Evolutionary conservation across 2,888 invertebrate genomes (phyloP).

Genomic region (Caenorhabditis sulstoni): DNA sequence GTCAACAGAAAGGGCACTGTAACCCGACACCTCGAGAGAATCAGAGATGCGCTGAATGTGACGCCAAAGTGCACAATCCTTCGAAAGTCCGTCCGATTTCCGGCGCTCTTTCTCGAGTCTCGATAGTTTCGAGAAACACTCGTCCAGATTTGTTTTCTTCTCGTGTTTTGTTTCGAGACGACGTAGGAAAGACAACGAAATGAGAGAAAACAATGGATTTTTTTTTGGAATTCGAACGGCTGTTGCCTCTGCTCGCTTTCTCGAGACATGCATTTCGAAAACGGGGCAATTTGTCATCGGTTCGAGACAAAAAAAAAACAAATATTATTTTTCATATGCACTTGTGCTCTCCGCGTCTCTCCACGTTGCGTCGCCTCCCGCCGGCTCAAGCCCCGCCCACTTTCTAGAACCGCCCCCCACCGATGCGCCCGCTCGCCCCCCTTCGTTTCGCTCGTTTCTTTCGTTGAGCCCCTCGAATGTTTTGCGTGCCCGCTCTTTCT

Average conservation of each 20-base stretch:
- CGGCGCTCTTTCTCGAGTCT: conserved; percentile 5
- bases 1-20: conserved; percentile 43
- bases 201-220: conserved; percentile 54
- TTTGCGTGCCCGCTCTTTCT: conserved; percentile 26
- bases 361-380: not conserved
- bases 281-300: conserved; percentile 48
- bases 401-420: conserved; percentile 45
- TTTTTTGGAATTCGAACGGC: conserved; percentile 27
- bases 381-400: conserved; percentile 36
- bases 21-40: not conserved
- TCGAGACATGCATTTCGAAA: conserved; percentile 45
- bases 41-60: no score
- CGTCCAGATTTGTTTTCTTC: conserved; percentile 32
- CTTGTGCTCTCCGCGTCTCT: conserved; percentile 18
- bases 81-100: conserved; percentile 3
- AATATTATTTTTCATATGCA: conserved; percentile 53
- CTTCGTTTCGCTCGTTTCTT: conserved; percentile 2
- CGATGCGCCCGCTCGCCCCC: no score
- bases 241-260: not conserved
- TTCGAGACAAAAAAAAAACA: conserved; percentile 27
- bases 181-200: conserved; percentile 24
- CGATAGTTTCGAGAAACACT: conserved; percentile 3
- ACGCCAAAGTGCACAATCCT: not conserved
- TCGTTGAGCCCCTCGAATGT: conserved; percentile 24
- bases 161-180: conserved; percentile 2